Evolutionary conservation across 2,888 invertebrate genomes (phyloP).

Genomic region (Patella depressa): DNA sequence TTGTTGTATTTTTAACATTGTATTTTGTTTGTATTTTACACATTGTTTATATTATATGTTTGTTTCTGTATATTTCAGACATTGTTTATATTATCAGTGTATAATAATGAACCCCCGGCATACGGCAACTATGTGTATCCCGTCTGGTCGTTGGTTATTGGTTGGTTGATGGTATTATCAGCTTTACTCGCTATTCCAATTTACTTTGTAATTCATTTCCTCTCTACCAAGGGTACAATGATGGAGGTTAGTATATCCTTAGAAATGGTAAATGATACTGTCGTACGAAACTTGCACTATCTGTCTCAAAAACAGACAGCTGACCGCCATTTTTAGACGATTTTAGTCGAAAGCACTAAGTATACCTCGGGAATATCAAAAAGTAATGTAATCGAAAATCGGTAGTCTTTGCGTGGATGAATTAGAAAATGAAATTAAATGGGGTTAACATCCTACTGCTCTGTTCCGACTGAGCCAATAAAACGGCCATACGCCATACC

Average conservation of each 20-base stretch:
- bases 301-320: no score
- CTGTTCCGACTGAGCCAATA: no score
- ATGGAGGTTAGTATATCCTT: slow-evolving; percentile 50
- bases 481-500: no score
- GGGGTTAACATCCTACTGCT: no score
- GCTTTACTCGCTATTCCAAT: slow-evolving; percentile 63
- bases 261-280: neutral
- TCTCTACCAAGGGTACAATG: slow-evolving; percentile 55
- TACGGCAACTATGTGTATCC: slow-evolving; percentile 61
- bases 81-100: slow-evolving; percentile 63
- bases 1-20: no score
- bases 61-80: slow-evolving; percentile 41
- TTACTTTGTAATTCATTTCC: slow-evolving; percentile 68
- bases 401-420: no score
- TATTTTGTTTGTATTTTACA: no score
- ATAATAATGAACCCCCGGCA: slow-evolving; percentile 44
- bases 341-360: no score
- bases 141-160: slow-evolving; percentile 60
- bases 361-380: no score
- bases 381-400: no score
- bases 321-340: no score
- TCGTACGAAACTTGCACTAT: neutral
- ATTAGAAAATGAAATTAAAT: no score
- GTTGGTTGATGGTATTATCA: slow-evolving; percentile 68
- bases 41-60: neutral